Evolutionary conservation across 2,797 vertebrate genomes (phyloP), one percentile per base, ranked within the genome.

Genomic region (Spatula clypeata): DNA sequence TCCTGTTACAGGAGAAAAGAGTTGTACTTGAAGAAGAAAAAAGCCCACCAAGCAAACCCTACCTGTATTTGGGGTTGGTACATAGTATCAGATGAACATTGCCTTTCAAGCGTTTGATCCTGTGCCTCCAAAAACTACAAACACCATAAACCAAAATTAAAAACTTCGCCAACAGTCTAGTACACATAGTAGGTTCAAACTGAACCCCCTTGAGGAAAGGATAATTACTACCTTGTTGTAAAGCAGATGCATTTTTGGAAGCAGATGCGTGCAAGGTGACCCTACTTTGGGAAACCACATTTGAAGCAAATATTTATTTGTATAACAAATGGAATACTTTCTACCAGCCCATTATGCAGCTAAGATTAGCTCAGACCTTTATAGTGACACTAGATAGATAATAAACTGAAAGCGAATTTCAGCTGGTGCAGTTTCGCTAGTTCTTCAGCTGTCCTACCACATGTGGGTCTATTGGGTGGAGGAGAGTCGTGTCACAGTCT

Each of bases 141-240:
- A 96, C 96, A 97, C 96, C 97, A 96, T 97, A 97, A 96, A 97
- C 97, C 97, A 97, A 98, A 97, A 98, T 98, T 97, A 97, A 98
- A 98, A 98, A 95, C 95, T 95, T 94, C 0, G 86, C 97, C 96
- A 98, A 95, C 98, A 98, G 95, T 96, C 93, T 97, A 93, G 90
- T 97, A 97, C 97, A 90, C 97, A 97, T 86, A 77, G 94, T 97
- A 95, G 97, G 98, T 98, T 98, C 98, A 98, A 97, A 97, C 96
- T 98, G 97, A 97, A 97, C 98, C 97, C 98, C 88, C 98, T 98
- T 93, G 90, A 97, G 93, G 94, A 97, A 97, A 97, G 96, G 98
- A 98, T 98, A 99, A 99, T 99, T 98, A 98, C 98, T 98, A 98
- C 98, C 98, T 98, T 98, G 97, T 97, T 98, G 96, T 96, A 91